Conservation (phyloP, 2,888 invertebrate species). For the Hypsopygia costalis region DNA sequence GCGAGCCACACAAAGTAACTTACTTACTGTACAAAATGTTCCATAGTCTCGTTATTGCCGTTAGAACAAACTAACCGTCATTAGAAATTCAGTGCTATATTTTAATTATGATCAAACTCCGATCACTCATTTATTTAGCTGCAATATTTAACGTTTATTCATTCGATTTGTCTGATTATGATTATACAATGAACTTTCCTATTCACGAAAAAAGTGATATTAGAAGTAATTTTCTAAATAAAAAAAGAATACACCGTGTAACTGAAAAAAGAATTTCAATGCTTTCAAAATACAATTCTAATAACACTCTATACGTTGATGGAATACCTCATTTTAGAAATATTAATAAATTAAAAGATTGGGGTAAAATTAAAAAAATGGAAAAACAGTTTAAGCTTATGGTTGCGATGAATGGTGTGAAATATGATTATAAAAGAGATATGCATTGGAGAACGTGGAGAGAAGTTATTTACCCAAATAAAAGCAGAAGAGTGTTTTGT, state of each 20-base stretch:
- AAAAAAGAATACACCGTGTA: conserved; percentile 2
- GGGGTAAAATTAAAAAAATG: conserved; percentile 20
- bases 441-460: conserved; percentile 57
- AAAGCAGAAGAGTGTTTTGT: conserved; percentile 27
- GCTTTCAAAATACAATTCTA: conserved; percentile 10
- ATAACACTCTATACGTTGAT: conserved; percentile 31
- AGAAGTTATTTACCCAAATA: conserved; percentile 25
- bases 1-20: no score
- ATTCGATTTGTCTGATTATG: no score
- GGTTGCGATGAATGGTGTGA: conserved; percentile 42
- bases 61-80: no score
- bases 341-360: conserved; percentile 11
- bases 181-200: no score
- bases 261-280: conserved; percentile 17
- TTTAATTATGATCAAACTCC: no score
- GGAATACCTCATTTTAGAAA: conserved; percentile 35
- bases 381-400: conserved; percentile 41
- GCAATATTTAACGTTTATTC: no score
- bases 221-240: conserved; percentile 24
- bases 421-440: conserved; percentile 48
- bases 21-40: no score
- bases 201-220: conserved; percentile 14
- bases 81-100: no score
- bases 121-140: no score
- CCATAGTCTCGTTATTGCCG: no score